Base-by-base conservation (phyloP, 1,140 invertebrate genomes). In the Drosophila orosa region DNA sequence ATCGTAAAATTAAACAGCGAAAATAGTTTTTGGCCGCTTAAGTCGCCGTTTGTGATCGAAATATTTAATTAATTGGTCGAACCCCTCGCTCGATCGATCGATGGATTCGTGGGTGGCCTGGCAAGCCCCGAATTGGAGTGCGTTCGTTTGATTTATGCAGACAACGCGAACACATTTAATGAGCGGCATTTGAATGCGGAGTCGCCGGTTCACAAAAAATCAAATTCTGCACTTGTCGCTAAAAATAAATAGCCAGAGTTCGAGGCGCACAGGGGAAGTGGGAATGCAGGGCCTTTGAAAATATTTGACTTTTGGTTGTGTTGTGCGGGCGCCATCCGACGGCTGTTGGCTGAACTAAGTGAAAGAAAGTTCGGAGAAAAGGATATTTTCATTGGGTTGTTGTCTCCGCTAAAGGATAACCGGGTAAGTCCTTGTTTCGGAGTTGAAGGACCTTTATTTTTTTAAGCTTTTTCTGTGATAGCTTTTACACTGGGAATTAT, bases 61-160 rank as follows among this genome's bases (percentile, higher is more conserved):
- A 90, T 89, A 80, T 37, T 55, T 80, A 84, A 89, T 89, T 89
- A 89, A 89, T 89, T 89, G 84, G 58, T 67, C 45, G 44, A 71
- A 57, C 25, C 45, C 22, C 27, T 33, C 59, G 44, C 52, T 67
- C 44, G 48, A 68, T 71, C 65, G 67, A 66, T 66, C 31, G 63
- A 24, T 50, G 22, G 33, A 59, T 69, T 87, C 83, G 66, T 87
- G 84, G 84, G 84, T 87, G 84, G 84, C 68, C 84, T 42, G 35
- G 50, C 61, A 56, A 72, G 40, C 52, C 62, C 56, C 63, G 33
- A 40, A 59, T 57, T 27, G 52, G 47, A 57, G 69, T 55, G 63
- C 57, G 55, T 66, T 69, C 22, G 73, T 80, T 89, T 89, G 84
- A 89, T 89, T 89, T 89, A 89, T 90, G 74, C 85, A 78, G 65